Base-by-base conservation (phyloP, 2,888 invertebrate genomes). In the Protula sp. region DNA sequence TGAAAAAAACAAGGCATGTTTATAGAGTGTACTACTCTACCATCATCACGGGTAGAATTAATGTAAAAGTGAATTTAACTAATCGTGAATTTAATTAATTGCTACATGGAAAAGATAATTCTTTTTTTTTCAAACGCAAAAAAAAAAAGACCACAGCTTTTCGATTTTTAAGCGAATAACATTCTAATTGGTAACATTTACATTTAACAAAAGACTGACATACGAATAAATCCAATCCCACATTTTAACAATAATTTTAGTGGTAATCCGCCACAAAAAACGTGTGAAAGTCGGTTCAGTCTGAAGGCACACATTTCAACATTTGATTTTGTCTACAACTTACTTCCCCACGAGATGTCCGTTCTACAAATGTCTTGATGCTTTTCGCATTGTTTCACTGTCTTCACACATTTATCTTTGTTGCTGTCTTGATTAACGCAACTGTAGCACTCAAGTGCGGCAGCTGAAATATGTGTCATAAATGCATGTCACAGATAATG, bases 341-440 rank as follows among this genome's bases (percentile, higher is more conserved):
- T 78, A 85, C 91, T 91, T 73, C 94, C 93, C 94, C 95, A 97
- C 80, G 87, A 87, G 30, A 95, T 90, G 80, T 91, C 90, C 0
- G 94, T 89, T 66, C 91, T 84, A 80, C 93, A 94, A 61, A 89
- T 87, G 79, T 93, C 91, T 76, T 95, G 88, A 38, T 72, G 64
- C 60, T 87, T 88, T 67, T 91, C 89, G 80, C 97, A 97, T 4
- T 91, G 91, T 81, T 88, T 89, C 9, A 94, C 91, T 1, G 94
- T 92, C 75, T 89, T 91, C 2, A 90, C 83, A 80, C 97, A 97
- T 82, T 97, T 97, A 66, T 91, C 94, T 55, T 85, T 86, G 78
- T 97, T 97, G 69, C 89, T 89, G 68, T 93, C 92, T 83, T 97
- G 97, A 72, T 91, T 87, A 66, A 88, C 86, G 80, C 97, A 97